Base-by-base conservation (phyloP, 2,888 invertebrate species). In the Brachyopa scutellaris region DNA sequence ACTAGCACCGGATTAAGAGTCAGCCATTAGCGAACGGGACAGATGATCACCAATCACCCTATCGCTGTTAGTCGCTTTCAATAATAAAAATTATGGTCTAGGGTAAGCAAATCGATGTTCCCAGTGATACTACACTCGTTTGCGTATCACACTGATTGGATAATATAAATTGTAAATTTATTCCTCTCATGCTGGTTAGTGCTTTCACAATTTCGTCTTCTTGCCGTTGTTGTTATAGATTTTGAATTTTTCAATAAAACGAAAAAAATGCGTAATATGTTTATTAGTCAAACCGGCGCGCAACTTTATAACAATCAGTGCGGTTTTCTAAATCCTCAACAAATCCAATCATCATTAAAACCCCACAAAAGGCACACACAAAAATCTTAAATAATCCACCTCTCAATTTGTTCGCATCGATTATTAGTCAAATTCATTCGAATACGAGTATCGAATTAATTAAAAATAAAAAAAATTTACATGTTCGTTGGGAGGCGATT, bases 391-490 rank as follows among this genome's bases (percentile, higher is more conserved):
- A 29, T 33, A 42, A 31, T 23, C 67, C 53, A 55, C 67, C 67
- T 55, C 55, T 55, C 40, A 67, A 55, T 67, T 67, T 23, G 67
- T 17, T 42, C 2, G 53, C 66, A 66, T 66, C 53, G 51, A 38
- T 40, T 53, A 53, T 31, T 21, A 53, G 66, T 29, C 45, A 31
- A 26, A 45, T 33, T 19, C 55, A 55, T 59, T 59, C 59, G 59
- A 42, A 19, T 33, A 29, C 15, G 17, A 7, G 23, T 7, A 33
- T 55, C 15, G 33, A 55, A 67, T 67, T 55, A 67, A 55, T 55
- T 67, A 55, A n/a, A 15, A 33, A 2, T n/a, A n/a, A 15, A 33
- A 2, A 11, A 55, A 23, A 67, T 67, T 67, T 55, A 67, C 55
- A 67, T 53, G 67, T 21, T 17, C 15, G 2, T 23, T 31, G 21